Base-by-base conservation (phyloP, 2,113 vertebrate genomes). In the Phaetusa simplex region DNA sequence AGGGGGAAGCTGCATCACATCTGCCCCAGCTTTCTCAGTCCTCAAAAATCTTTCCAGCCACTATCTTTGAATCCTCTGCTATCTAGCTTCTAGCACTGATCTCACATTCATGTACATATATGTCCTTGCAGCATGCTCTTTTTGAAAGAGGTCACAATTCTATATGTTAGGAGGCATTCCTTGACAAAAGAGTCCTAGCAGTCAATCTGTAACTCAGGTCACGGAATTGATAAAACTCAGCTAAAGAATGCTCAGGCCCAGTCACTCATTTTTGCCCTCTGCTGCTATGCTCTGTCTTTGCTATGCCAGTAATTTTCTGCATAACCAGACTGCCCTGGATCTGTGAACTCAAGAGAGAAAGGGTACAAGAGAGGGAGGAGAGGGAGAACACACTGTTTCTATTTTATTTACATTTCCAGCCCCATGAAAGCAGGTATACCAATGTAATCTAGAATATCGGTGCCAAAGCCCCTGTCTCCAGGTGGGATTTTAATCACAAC, bases 81-180 rank as follows among this genome's bases (percentile, higher is more conserved):
- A 26, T 34, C 23, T 14, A 73, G 42, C 43, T 78, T 52, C 50
- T 42, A 34, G 34, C 30, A n/a, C 14, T 53, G 23, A 61, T 9
- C 34, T 71, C 34, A 27, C 58, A 64, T 18, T 70, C 36, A 8
- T 1, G 7, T 0, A n/a, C 0, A 24, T 1, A 17, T 23, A 53
- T 1, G 1, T 11, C 50, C 27, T 30, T 42, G 36, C 20, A 83
- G 32, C 22, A 11, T 1, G 11, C 18, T 74, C n/a, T 42, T 87
- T 40, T 32, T 19, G 22, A 53, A 70, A 53, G 1, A 3, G 21
- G 26, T 20, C 52, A 30, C 47, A 43, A 14, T 32, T 29, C 18
- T 34, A 12, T 8, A 11, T 24, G 10, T 52, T 24, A 20, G 40
- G 26, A 67, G 24, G 6, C n/a, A 64, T 18, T 15, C 65, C 40